Conservation (phyloP, 2,113 vertebrate genomes). For the Bothrops jararaca region DNA sequence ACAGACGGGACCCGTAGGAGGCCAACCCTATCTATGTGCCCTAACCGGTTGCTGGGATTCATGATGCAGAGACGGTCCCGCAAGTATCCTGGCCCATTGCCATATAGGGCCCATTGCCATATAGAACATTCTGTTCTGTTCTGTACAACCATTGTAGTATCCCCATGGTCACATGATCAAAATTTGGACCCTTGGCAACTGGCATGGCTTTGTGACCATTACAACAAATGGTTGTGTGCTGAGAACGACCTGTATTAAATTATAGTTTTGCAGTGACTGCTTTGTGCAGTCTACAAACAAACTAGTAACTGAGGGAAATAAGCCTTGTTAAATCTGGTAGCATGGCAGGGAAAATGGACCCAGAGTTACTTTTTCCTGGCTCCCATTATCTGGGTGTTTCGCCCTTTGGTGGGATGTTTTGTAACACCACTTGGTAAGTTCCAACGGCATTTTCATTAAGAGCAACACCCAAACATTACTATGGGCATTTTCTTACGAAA, state of each 20-base stretch:
- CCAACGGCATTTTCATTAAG: not conserved
- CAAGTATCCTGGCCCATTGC: too few relatives aligned
- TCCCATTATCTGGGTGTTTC: not conserved
- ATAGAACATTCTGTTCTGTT: not conserved
- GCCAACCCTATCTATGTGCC: too few relatives aligned
- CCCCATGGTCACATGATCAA: not conserved
- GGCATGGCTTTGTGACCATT: not conserved
- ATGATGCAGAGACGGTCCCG: too few relatives aligned
- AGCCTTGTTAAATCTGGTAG: not conserved
- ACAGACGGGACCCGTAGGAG: too few relatives aligned
- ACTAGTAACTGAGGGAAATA: not conserved
- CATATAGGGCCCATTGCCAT: too few relatives aligned
- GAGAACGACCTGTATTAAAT: not conserved
- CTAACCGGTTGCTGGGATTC: too few relatives aligned
- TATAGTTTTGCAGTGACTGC: not conserved
- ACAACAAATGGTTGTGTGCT: not conserved
- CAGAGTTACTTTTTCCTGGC: not conserved
- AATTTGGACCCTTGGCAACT: not conserved
- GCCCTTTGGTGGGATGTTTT: constrained; percentile 21
- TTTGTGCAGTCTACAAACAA: not conserved
- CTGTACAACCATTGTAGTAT: not conserved
- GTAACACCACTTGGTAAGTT: constrained; percentile 18
- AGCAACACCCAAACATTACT: not conserved
- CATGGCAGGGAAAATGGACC: not conserved
- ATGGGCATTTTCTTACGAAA: constrained; percentile 7